A percentile compares a stretch with the other conserved stretches of the same genome.
Conservation (phyloP, 2,797 vertebrate genomes). For the Galagoides demidoff region DNA sequence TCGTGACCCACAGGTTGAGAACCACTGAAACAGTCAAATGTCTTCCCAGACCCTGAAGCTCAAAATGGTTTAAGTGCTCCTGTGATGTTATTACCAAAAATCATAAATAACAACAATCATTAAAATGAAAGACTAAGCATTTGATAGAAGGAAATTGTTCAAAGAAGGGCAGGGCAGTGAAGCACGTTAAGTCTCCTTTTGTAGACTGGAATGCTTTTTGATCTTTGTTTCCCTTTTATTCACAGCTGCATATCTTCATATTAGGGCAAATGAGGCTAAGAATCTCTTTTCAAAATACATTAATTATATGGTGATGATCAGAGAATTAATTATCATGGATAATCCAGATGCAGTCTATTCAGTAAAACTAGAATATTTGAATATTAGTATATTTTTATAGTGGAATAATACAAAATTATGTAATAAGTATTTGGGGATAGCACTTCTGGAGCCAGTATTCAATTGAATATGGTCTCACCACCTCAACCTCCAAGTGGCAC, state of each 20-base stretch:
- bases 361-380: conserved; percentile 16
- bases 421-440: neutral
- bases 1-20: too few species aligned
- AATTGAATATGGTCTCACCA: conserved; percentile 4
- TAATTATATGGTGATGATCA: neutral
- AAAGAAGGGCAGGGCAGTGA: neutral
- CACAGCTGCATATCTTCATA: conserved; percentile 8
- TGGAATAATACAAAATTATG: conserved; percentile 31
- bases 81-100: conserved; percentile 29
- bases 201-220: conserved; percentile 34
- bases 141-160: conserved; percentile 18
- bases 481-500: neutral
- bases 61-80: conserved; percentile 1
- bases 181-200: neutral
- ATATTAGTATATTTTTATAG: conserved; percentile 14
- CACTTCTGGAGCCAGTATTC: conserved; percentile 37
- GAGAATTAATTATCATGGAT: conserved; percentile 34
- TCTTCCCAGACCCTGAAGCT: conserved; percentile 12
- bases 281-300: neutral
- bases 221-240: conserved; percentile 46
- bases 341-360: conserved; percentile 1
- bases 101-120: conserved; percentile 16
- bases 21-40: neutral
- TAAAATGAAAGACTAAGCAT: conserved; percentile 37
- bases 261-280: conserved; percentile 6